Evolutionary conservation across 2,888 invertebrate species (phyloP).

Genomic region (Acanthococcus lagerstroemiae): DNA sequence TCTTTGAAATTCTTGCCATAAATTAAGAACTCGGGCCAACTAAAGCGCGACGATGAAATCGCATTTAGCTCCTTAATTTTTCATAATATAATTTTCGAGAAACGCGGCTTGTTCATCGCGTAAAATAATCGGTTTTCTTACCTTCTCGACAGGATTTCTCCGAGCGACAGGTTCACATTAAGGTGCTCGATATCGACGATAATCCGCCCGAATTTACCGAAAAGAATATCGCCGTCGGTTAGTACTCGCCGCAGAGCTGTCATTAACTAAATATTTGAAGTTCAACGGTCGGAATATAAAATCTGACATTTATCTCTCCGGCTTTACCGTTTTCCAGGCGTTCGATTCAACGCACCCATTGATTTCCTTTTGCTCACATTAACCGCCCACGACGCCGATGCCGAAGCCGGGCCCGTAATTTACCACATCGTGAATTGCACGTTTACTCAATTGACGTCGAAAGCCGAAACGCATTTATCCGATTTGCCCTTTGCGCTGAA

Average conservation of each 20-base stretch:
- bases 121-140: too few relatives aligned
- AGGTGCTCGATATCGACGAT: constrained; percentile 61
- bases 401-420: constrained; percentile 54
- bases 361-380: constrained; percentile 59
- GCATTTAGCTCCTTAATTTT: too few relatives aligned
- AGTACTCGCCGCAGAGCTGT: too few relatives aligned
- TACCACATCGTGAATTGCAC: constrained; percentile 53
- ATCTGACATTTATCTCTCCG: too few relatives aligned
- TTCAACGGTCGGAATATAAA: too few relatives aligned
- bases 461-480: neutral
- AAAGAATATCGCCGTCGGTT: constrained; percentile 53
- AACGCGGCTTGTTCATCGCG: too few relatives aligned
- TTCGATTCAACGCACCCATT: constrained; percentile 61
- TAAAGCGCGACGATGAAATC: too few relatives aligned
- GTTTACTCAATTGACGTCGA: constrained; percentile 43
- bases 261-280: too few relatives aligned
- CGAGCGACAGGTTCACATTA: constrained; percentile 55
- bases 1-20: too few relatives aligned
- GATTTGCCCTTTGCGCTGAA: constrained; percentile 51
- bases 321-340: constrained; percentile 46
- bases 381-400: constrained; percentile 57
- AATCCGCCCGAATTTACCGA: constrained; percentile 58
- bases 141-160: constrained; percentile 53
- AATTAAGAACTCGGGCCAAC: too few relatives aligned
- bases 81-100: too few relatives aligned